Base-by-base conservation (phyloP, 92 coral and sea anemone genomes). In the Palythoa heliodiscus region DNA sequence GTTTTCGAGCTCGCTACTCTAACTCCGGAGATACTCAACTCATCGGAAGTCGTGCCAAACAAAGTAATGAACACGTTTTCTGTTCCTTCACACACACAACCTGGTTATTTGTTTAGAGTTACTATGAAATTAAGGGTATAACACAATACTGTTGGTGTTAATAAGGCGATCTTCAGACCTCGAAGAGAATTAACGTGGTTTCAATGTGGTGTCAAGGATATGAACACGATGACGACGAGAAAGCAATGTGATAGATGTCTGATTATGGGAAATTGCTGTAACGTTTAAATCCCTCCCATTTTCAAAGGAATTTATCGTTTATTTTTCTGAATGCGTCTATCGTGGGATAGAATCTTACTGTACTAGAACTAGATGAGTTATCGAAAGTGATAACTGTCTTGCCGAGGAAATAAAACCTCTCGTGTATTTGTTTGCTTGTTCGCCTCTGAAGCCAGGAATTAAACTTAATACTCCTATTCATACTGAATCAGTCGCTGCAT, bases 31-130 rank as follows among this genome's bases (percentile, higher is more conserved):
- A 80, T 70, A 80, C 84, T 80, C 48, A 50, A 16, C 29, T 48
- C 61, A 80, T 80, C 84, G 84, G 84, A 80, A 80, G 84, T 80
- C 84, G 72, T 80, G 84, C 84, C 40, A 80, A 80, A 80, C 84
- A 80, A 80, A 80, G 84, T 70, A 20, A 64, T 58, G 60, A 48
- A 50, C 25, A 52, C 73, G 37, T 68, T 80, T 80, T 80, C 84
- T 80, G 84, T 80, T 80, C 84, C 43, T 40, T 55, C 40, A 80
- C 60, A 66, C 84, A 15, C 47, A 67, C 40, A 37, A 80, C 63
- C 70, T 35, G 74, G 64, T 13, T 52, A 70, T 68, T 80, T 66
- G 60, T 64, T 64, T 80, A 67, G 53, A 80, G 74, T 50, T 67
- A 20, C 40, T 66, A 80, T 80, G 74, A 64, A 64, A 23, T 80